Percentiles rank a stretch among this genome's conserved stretches.
Evolutionary conservation across 2,113 vertebrate species (phyloP).

Genomic region (Ceyx melanurus): DNA sequence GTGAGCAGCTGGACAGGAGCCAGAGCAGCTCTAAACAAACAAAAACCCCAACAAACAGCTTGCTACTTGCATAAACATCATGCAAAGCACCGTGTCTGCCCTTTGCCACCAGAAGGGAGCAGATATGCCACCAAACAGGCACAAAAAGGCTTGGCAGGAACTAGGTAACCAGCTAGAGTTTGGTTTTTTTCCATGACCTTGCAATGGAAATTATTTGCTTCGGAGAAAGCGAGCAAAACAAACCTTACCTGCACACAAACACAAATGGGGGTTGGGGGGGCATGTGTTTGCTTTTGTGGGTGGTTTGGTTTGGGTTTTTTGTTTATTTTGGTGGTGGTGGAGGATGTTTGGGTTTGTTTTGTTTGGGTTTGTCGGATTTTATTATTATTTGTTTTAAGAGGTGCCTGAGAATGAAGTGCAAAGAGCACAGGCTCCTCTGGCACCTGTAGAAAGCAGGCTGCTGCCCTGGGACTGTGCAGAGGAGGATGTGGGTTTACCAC

Average conservation of each 20-base stretch:
- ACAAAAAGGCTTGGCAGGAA: not conserved
- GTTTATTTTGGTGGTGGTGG: not conserved
- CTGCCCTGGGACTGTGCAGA: not conserved
- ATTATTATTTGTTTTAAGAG: not conserved
- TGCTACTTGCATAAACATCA: not conserved
- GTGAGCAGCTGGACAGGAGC: not conserved
- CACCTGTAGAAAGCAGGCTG: not conserved
- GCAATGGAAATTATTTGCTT: not conserved
- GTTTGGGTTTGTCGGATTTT: not conserved
- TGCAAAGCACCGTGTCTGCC: not conserved
- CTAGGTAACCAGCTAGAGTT: not conserved
- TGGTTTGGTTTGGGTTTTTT: too few species aligned
- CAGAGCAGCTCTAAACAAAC: not conserved
- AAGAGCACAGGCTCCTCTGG: not conserved
- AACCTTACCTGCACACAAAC: not conserved
- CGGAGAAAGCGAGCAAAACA: not conserved
- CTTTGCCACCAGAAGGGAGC: not conserved
- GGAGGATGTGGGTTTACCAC: not conserved
- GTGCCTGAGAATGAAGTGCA: not conserved
- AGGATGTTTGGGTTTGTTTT: not conserved
- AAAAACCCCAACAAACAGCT: not conserved
- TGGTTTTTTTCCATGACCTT: not conserved
- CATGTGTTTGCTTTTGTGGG: not conserved
- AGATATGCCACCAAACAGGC: not conserved
- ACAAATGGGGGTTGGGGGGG: not conserved